phyloP scores from a whole-genome alignment of 2,888 invertebrate genomes.

The Agrilus cyanescens region DNA sequence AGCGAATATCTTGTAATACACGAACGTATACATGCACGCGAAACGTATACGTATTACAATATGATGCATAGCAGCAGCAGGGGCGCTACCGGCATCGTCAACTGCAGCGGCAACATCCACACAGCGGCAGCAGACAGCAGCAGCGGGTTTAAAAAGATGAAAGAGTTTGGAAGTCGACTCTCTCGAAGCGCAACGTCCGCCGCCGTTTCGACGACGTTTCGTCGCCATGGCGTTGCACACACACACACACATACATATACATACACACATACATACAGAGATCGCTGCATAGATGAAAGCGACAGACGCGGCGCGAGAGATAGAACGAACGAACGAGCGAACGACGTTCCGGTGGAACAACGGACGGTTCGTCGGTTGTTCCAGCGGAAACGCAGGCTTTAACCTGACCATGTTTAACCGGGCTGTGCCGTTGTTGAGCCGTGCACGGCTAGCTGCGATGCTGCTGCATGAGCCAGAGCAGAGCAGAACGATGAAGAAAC shows the following conservation, averaged over 20 bases:
- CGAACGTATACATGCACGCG: conserved; percentile 14
- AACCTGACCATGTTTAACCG: conserved; percentile 12
- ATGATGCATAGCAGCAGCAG: too few relatives aligned
- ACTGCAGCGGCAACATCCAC: conserved; percentile 10
- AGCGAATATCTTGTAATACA: conserved; percentile 35
- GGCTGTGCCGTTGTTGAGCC: conserved; percentile 21
- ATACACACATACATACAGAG: too few relatives aligned
- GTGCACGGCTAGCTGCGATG: conserved; percentile 11
- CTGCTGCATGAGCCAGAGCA: too few relatives aligned
- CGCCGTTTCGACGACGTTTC: conserved; percentile 11
- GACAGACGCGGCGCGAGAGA: conserved; percentile 19
- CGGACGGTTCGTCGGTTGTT: conserved; percentile 30
- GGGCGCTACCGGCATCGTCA: too few relatives aligned
- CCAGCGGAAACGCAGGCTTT: conserved; percentile 22
- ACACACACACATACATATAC: too few relatives aligned
- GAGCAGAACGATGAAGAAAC: too few relatives aligned
- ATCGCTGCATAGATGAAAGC: conserved; percentile 15
- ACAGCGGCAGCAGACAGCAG: conserved; percentile 1
- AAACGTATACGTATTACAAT: not conserved
- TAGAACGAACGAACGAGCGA: too few relatives aligned
- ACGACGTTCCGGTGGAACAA: conserved; percentile 29
- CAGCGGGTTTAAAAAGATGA: conserved; percentile 25
- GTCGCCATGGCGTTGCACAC: not conserved
- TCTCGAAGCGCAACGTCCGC: conserved; percentile 7
- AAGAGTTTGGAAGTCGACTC: conserved; percentile 31